Evolutionary conservation across 2,797 vertebrate species (phyloP), one percentile per base, ranked within the genome.

Genomic region (Etheostoma perlongum): DNA sequence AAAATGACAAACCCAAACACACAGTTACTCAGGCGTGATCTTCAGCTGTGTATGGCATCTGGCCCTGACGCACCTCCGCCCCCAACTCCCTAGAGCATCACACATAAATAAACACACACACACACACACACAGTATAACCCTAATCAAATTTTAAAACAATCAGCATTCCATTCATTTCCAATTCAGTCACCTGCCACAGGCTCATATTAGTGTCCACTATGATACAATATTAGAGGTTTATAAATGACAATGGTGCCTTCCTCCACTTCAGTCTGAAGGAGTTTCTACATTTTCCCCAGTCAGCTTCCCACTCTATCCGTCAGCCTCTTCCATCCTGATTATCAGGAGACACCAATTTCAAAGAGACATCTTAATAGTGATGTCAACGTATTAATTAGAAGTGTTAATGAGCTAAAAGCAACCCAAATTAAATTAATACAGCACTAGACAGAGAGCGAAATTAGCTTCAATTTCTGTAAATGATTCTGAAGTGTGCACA

Each of bases 301-400:
- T 95, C 96, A 93, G 96, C 95, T 95, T 96, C 93, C 94, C 94
- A 94, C 95, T 96, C 95, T 95, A 96, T 96, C 96, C 96, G 96
- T 97, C 98, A 97, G 97, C 96, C 97, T 97, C 96, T 86, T 98
- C 96, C 96, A 96, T 98, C 97, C 97, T 97, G 97, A 98, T 99
- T 98, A 99, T 98, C 98, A 97, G 94, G 98, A 99, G 98, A 99
- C 96, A 95, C 95, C 97, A 97, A 97, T 99, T 99, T 99, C 97
- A 98, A 98, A 99, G 97, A 98, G 97, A 99, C 98, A 97, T 99
- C 98, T 99, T 99, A 99, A 99, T 99, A 98, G 98, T 96, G 97
- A 98, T 99, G 98, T 99, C 98, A 98, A 98, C 97, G 96, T 99
- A 99, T 99, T 99, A 99, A 99, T 99, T 99, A 99, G 98, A 99